Evolutionary conservation across 53 echinoderm and acorn worm genomes (phyloP).

Genomic region (Holothuria leucospilota): DNA sequence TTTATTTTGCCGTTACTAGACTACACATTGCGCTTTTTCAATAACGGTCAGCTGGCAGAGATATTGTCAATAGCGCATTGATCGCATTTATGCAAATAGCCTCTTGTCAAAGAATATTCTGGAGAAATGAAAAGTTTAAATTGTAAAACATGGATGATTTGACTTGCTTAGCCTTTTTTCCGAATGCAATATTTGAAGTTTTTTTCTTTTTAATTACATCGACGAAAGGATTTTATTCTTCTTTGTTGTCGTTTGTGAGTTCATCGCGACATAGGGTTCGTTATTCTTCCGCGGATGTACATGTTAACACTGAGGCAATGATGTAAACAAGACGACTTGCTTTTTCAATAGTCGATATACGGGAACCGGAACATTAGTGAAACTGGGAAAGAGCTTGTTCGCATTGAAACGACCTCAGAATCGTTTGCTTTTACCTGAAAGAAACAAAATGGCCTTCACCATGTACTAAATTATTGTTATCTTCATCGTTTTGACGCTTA

Average conservation of each 20-base stretch:
- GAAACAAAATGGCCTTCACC: slow-evolving; percentile 78
- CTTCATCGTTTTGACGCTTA: slow-evolving; percentile 77
- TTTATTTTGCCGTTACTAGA: too few species aligned
- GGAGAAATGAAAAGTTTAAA: not conserved
- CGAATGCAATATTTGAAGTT: too few species aligned
- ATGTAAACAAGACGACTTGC: too few species aligned
- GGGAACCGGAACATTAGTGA: too few species aligned
- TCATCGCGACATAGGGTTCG: too few species aligned
- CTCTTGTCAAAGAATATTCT: not conserved
- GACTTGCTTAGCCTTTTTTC: too few species aligned
- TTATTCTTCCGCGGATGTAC: not conserved
- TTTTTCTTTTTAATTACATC: too few species aligned
- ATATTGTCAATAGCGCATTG: not conserved
- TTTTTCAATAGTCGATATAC: too few species aligned
- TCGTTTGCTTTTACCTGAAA: slow-evolving; percentile 32
- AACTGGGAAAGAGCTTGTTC: not conserved
- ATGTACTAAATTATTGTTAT: slow-evolving; percentile 87
- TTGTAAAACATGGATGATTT: too few species aligned
- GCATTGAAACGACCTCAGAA: not conserved
- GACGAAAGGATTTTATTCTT: too few species aligned
- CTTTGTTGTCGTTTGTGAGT: too few species aligned
- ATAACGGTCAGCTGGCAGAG: not conserved
- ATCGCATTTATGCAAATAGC: slow-evolving; percentile 10
- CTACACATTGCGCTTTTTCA: slow-evolving; percentile 16
- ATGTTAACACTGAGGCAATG: too few species aligned